Percentiles rank a stretch among this genome's conserved stretches.
Evolutionary conservation across 2,888 invertebrate species (phyloP).

Genomic region (Aplocera efformata): DNA sequence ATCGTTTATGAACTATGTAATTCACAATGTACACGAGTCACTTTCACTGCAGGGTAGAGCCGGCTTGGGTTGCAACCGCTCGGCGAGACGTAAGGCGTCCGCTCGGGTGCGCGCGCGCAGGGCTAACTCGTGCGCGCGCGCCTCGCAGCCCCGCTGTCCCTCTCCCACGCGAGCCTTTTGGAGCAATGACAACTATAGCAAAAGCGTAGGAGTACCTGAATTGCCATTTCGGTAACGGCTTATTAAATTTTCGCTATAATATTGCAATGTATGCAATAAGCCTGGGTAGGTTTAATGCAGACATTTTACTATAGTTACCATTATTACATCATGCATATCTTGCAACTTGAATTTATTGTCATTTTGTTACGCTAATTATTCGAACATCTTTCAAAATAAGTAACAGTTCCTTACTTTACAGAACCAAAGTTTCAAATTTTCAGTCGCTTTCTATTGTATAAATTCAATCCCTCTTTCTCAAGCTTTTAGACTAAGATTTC

Average conservation of each 20-base stretch:
- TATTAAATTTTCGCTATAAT: conserved; percentile 32
- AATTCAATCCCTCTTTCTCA: no score
- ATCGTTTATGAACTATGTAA: conserved; percentile 22
- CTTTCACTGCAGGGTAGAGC: conserved; percentile 62
- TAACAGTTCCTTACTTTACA: no score
- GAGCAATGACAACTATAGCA: conserved; percentile 49
- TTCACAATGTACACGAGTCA: conserved; percentile 43
- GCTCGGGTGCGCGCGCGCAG: conserved; percentile 61
- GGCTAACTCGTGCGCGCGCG: conserved; percentile 59
- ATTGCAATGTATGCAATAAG: conserved; percentile 10
- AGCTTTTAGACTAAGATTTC: no score
- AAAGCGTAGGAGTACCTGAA: conserved; percentile 65
- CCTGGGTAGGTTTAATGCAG: no score
- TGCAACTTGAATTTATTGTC: conserved; percentile 8
- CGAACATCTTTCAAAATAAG: no score
- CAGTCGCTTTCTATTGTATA: no score
- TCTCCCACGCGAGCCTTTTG: conserved; percentile 56
- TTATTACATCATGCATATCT: no score
- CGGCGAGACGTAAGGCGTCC: conserved; percentile 46
- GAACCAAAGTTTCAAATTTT: no score
- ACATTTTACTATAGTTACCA: no score
- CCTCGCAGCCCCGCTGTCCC: conserved; percentile 38
- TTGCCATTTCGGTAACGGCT: conserved; percentile 66
- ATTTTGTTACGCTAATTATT: neutral
- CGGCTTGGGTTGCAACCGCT: conserved; percentile 31